phyloP scores from a whole-genome alignment of 1,140 invertebrate species.

The Atta texana region DNA sequence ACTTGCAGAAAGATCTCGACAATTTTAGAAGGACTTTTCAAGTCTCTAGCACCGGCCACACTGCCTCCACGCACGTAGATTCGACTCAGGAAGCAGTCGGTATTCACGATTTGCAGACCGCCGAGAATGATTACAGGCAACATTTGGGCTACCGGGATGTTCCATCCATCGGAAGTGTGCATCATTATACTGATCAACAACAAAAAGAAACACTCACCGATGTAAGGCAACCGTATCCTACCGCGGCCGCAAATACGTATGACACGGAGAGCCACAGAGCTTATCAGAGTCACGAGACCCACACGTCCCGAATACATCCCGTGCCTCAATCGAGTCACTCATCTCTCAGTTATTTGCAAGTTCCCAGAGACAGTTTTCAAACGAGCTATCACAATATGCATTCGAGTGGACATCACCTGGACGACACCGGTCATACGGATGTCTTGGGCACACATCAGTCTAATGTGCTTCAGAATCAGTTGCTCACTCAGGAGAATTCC shows the following conservation, averaged over 20 bases:
- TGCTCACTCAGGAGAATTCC: conserved; percentile 9
- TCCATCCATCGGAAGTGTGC: background rate
- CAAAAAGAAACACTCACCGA: conserved; percentile 9
- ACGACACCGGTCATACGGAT: conserved; percentile 13
- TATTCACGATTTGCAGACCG: conserved; percentile 44
- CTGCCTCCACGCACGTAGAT: conserved; percentile 18
- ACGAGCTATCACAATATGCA: conserved; percentile 7
- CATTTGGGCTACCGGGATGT: conserved; percentile 5
- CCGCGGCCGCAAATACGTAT: conserved; percentile 17
- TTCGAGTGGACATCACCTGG: background rate
- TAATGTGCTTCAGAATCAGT: conserved; percentile 19
- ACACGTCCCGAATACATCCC: conserved; percentile 26
- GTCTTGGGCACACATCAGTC: conserved; percentile 34
- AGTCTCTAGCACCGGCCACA: background rate
- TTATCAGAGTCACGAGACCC: conserved; percentile 50
- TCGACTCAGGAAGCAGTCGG: conserved; percentile 26
- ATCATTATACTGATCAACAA: conserved; percentile 59
- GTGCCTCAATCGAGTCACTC: conserved; percentile 20
- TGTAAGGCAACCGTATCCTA: conserved; percentile 31
- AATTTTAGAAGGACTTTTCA: conserved; percentile 57
- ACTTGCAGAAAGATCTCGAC: conserved; percentile 61
- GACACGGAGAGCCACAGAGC: conserved; percentile 31
- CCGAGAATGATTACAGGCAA: conserved; percentile 49
- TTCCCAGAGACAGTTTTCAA: conserved; percentile 31
- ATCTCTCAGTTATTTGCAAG: conserved; percentile 19